Conservation (phyloP, 2,797 vertebrate genomes). For the Enteromius thamalakanensis region DNA sequence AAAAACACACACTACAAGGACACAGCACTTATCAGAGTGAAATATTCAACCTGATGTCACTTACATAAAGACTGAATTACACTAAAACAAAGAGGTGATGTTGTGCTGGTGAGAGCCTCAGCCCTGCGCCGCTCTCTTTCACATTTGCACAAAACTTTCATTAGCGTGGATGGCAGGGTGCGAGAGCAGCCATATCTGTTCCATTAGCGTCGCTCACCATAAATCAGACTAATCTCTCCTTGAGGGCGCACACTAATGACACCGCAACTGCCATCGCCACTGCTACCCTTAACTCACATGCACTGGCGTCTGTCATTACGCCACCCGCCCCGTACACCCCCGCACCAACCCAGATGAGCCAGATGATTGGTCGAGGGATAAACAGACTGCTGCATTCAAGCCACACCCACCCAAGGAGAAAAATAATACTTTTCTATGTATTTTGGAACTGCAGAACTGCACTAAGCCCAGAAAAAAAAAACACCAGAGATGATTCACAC, state of each 20-base stretch:
- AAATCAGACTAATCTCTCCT: constrained; percentile 82
- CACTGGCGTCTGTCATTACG: constrained; percentile 46
- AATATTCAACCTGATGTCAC: constrained; percentile 19
- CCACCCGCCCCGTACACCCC: background rate
- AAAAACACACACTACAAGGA: background rate
- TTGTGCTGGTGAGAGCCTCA: constrained; percentile 16
- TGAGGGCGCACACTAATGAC: constrained; percentile 75
- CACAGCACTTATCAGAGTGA: background rate
- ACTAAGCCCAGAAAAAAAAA: background rate
- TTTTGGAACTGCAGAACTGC: background rate
- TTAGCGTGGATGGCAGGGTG: constrained; percentile 78
- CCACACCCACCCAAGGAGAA: background rate
- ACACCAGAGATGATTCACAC: background rate
- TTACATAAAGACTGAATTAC: constrained; percentile 31
- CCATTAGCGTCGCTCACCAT: constrained; percentile 78
- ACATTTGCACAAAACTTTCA: constrained; percentile 87
- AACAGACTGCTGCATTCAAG: constrained; percentile 64
- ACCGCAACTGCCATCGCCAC: constrained; percentile 61
- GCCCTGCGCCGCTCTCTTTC: constrained; percentile 56
- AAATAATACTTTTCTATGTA: background rate
- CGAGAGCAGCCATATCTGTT: constrained; percentile 70
- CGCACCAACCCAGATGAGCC: constrained; percentile 13
- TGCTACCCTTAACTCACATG: constrained; percentile 51
- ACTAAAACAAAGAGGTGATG: constrained; percentile 42
- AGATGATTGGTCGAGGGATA: constrained; percentile 69